Percentiles rank a stretch among this genome's conserved stretches.
Evolutionary conservation across 1,140 invertebrate species (phyloP).

Genomic region (Penaeus chinensis): DNA sequence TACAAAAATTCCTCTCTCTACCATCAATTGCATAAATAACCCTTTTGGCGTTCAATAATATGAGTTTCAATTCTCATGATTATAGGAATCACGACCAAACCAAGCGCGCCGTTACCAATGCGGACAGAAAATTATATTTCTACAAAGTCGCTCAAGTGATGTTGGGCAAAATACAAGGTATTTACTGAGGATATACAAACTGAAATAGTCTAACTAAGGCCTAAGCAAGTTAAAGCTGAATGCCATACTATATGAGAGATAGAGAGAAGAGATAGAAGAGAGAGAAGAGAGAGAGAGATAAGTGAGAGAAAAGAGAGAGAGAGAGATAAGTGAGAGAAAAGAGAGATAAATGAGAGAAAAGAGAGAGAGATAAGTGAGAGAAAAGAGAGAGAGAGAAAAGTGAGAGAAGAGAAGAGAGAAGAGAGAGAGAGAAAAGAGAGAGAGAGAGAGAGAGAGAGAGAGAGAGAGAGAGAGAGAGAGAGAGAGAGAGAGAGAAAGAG

Average conservation of each 20-base stretch:
- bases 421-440: not conserved
- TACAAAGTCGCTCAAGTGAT: too few relatives aligned
- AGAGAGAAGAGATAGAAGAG: not conserved
- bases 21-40: too few relatives aligned
- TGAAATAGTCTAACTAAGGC: too few relatives aligned
- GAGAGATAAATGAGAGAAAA: not conserved
- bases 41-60: too few relatives aligned
- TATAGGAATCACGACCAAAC: too few relatives aligned
- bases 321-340: not conserved
- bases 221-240: too few relatives aligned
- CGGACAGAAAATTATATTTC: too few relatives aligned
- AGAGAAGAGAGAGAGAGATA: slow-evolving; percentile 3
- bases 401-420: not conserved
- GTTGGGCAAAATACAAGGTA: too few relatives aligned
- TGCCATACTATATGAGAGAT: not conserved
- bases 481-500: not conserved
- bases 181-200: too few relatives aligned
- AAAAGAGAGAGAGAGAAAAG: slow-evolving; percentile 13
- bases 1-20: too few relatives aligned
- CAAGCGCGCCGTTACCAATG: too few relatives aligned
- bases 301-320: not conserved
- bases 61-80: too few relatives aligned
- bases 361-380: not conserved
- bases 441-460: slow-evolving; percentile 13
- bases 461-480: not conserved